Evolutionary conservation across 2,888 invertebrate species (phyloP).

Genomic region (Hemistola chrysoprasaria): DNA sequence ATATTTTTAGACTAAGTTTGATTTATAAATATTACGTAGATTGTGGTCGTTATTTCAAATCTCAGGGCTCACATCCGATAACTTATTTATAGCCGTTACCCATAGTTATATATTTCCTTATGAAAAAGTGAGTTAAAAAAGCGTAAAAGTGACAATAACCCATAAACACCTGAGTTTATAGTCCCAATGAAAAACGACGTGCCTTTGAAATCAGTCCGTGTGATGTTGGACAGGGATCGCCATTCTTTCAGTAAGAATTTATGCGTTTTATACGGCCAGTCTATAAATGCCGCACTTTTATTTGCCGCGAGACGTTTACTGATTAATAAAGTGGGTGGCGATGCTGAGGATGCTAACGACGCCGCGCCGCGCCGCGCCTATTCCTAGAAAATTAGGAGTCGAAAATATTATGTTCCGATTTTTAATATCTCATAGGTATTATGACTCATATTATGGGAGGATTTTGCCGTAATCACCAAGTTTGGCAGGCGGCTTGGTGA

Average conservation of each 20-base stretch:
- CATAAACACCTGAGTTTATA: conserved; percentile 75
- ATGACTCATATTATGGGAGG: too few species aligned
- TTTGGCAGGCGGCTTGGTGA: too few species aligned
- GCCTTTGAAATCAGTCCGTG: conserved; percentile 73
- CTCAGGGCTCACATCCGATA: conserved; percentile 5
- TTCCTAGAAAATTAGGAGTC: conserved; percentile 59
- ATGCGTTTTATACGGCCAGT: conserved; percentile 70
- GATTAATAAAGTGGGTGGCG: conserved; percentile 76
- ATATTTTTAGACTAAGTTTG: too few species aligned
- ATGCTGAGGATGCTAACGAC: conserved; percentile 68
- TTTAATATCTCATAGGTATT: too few species aligned
- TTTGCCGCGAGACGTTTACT: conserved; percentile 74
- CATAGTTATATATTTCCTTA: conserved; percentile 15
- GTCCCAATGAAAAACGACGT: conserved; percentile 66
- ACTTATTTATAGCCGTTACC: conserved; percentile 11
- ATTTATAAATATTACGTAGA: too few species aligned
- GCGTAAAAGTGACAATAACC: conserved; percentile 57
- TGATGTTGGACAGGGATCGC: conserved; percentile 68
- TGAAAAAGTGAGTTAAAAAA: conserved; percentile 35
- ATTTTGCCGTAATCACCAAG: too few species aligned
- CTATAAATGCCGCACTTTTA: conserved; percentile 77
- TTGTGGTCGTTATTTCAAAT: not conserved
- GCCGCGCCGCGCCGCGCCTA: conserved; percentile 37
- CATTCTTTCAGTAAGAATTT: conserved; percentile 71
- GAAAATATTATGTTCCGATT: conserved; percentile 25